These are phyloP conservation scores for Anarsia innoxiella DNA, from an alignment of 2,888 invertebrate species.

Conservation along the genomic window DNA sequence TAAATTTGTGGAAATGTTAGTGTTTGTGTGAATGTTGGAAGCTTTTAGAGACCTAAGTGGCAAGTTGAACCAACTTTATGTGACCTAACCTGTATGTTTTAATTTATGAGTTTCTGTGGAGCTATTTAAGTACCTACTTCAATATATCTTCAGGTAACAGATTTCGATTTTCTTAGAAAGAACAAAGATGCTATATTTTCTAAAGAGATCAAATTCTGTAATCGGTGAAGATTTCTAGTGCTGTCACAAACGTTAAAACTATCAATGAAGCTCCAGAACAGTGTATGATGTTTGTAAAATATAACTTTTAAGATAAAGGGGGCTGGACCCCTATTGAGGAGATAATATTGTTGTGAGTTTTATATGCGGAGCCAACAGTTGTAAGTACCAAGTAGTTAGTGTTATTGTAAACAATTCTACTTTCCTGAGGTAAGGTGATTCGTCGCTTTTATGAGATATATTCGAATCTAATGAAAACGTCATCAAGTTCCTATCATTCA, in stretches of 20 bases:
- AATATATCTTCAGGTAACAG: too few relatives aligned
- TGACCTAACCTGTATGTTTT: slow-evolving; percentile 31
- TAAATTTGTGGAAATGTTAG: slow-evolving; percentile 21
- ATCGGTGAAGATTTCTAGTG: too few relatives aligned
- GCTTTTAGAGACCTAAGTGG: background rate
- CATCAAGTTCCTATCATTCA: too few relatives aligned
- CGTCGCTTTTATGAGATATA: too few relatives aligned
- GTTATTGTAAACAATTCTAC: slow-evolving; percentile 28
- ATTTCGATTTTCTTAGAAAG: too few relatives aligned
- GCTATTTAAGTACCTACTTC: too few relatives aligned
- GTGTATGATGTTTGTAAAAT: slow-evolving; percentile 36
- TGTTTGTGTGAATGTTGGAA: too few relatives aligned
- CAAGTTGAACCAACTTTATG: slow-evolving; percentile 22
- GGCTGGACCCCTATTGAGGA: slow-evolving; percentile 62
- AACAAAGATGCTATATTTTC: too few relatives aligned
- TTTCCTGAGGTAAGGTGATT: background rate
- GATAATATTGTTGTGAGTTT: slow-evolving; percentile 60
- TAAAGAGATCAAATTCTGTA: too few relatives aligned
- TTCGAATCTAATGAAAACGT: too few relatives aligned
- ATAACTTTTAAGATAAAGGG: slow-evolving; percentile 45
- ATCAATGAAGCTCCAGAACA: too few relatives aligned
- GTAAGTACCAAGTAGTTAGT: slow-evolving; percentile 50
- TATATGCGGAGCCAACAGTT: slow-evolving; percentile 49
- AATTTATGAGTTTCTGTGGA: slow-evolving; percentile 12
- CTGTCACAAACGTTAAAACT: too few relatives aligned